phyloP scores from a whole-genome alignment of 2,797 vertebrate genomes.

The Lutjanus argentimaculatus region DNA sequence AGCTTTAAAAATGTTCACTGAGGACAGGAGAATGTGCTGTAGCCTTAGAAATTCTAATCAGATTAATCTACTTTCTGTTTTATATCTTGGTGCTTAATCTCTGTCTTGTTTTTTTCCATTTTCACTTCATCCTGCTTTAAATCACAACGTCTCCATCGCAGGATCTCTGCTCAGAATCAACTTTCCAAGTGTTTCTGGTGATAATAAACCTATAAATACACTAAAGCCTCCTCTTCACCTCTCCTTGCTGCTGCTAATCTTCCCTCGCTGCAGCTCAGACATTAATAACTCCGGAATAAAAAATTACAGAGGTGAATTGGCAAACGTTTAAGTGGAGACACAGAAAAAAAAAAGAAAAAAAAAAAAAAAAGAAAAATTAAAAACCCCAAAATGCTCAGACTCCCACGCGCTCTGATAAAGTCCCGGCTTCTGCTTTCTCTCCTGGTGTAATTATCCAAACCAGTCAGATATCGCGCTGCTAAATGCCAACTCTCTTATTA shows the following conservation, averaged over 20 bases:
- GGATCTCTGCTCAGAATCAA: not conserved
- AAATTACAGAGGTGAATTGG: constrained; percentile 27
- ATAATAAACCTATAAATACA: constrained; percentile 15
- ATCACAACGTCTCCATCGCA: not conserved
- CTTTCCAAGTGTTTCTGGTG: constrained; percentile 2
- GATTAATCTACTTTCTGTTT: too few relatives aligned
- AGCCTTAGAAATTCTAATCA: too few relatives aligned
- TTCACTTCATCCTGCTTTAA: not conserved
- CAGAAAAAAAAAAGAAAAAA: not conserved
- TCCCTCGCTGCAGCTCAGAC: constrained; percentile 15
- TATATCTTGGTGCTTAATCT: too few relatives aligned
- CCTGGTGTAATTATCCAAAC: constrained; percentile 63
- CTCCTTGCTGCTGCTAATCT: constrained; percentile 11
- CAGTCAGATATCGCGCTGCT: constrained; percentile 47
- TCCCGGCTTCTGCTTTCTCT: constrained; percentile 38
- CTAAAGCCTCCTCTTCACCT: constrained; percentile 4
- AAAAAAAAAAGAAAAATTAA: not conserved
- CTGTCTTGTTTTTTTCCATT: not conserved
- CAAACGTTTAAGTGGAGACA: constrained; percentile 15
- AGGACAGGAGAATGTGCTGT: too few relatives aligned
- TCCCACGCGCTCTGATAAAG: constrained; percentile 38
- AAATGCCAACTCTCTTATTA: constrained; percentile 56
- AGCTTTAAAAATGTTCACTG: too few relatives aligned
- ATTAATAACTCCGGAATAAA: constrained; percentile 37
- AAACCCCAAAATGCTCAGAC: constrained; percentile 24